Evolutionary conservation across 64 coral and sea anemone species (phyloP), one percentile per base, ranked within the genome.

Genomic region (Porites lutea): DNA sequence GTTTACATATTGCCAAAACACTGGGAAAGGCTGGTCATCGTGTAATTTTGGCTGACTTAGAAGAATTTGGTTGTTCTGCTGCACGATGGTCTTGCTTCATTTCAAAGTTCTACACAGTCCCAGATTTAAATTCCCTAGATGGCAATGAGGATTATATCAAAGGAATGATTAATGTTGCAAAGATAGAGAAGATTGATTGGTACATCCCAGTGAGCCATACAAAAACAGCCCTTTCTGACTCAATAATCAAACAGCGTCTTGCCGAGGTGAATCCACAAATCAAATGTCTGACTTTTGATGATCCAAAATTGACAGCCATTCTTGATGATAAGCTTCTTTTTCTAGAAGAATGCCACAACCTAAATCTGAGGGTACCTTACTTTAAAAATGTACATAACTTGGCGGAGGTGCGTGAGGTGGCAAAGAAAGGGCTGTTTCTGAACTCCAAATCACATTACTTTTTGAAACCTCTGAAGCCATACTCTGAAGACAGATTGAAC

Each of bases 191-290:
- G 4, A 45, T 94, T 52, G 92, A 94, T 66, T 94, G 92, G 92
- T 94, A 83, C 55, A 84, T 94, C 53, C 92, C 92, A 37, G 48
- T 94, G 10, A 94, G 92, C 46, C 79, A 94, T 21, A 85, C 79
- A 13, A 58, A 52, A 16, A 66, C 59, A 52, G 92, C 79, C 20
- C 43, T 83, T 16, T 21, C 61, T 19, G 84, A 92, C 13, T 73
- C 78, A 37, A 69, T 77, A 13, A 59, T 92, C 13, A 65, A 92
- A 37, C 53, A 92, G 48, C 83, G 59, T 77, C 82, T 92, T 19
- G 58, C 82, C 11, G 45, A 62, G 47, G 51, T 71, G 12, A 23
- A 85, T 54, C 91, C 91, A 51, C 7, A 23, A 13, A 92, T 92
- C 21, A 87, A 72, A 72, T 70, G 82, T 43, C 79, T 92, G 53